Conservation (phyloP, 92 coral and sea anemone species). For the Paragorgia papillata region DNA sequence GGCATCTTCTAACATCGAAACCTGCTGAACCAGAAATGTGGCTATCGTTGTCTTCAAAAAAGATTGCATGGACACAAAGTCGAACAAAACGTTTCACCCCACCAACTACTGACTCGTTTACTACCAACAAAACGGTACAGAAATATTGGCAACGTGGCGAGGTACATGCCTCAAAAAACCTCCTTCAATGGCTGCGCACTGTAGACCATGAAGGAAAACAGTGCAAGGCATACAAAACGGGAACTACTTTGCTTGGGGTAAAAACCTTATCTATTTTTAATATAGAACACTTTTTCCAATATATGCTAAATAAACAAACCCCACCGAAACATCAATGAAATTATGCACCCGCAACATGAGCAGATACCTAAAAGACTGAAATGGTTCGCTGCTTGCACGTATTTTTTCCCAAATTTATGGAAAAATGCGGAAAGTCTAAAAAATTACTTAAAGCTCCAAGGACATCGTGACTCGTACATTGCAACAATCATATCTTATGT, state of each 20-base stretch:
- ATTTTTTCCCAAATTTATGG: neutral
- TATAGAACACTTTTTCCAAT: neutral
- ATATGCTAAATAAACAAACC: neutral
- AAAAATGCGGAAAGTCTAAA: neutral
- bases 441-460: neutral
- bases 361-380: neutral
- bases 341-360: neutral
- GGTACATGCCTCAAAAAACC: neutral
- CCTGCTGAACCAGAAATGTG: conserved; percentile 36
- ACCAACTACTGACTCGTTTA: neutral
- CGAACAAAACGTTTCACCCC: neutral
- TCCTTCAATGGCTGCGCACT: neutral
- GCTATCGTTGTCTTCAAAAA: neutral
- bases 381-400: neutral
- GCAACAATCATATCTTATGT: neutral
- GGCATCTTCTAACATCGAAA: neutral
- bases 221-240: neutral
- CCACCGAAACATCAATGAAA: neutral
- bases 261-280: neutral
- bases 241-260: neutral
- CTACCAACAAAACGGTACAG: neutral
- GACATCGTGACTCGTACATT: neutral
- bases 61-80: conserved; percentile 10
- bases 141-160: neutral
- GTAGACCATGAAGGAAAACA: neutral